phyloP scores from a whole-genome alignment of 2,797 vertebrate genomes.

The Oryzias dopingdopingensis region DNA sequence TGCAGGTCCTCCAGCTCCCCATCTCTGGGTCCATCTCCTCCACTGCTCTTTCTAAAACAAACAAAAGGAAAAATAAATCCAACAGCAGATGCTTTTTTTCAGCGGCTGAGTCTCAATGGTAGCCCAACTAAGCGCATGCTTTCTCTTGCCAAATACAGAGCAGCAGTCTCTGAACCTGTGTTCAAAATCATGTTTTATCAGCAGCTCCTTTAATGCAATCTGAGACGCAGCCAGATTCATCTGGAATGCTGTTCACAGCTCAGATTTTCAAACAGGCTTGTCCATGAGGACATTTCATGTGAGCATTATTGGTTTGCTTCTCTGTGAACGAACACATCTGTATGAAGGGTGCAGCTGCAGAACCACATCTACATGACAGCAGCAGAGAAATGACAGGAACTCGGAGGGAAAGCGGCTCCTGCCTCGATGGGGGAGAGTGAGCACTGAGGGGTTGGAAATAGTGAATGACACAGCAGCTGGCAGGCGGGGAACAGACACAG shows the following conservation, averaged over 20 bases:
- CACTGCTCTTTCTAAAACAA: constrained; percentile 84
- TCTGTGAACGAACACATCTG: background rate
- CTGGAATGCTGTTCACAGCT: background rate
- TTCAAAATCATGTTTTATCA: constrained; percentile 8
- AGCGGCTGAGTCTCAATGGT: background rate
- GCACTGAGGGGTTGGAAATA: constrained; percentile 26
- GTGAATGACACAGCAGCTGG: constrained; percentile 31
- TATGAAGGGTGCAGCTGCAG: constrained; percentile 2
- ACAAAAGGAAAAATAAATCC: constrained; percentile 6
- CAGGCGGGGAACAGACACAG: constrained; percentile 46
- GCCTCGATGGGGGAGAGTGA: constrained; percentile 26
- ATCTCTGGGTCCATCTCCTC: constrained; percentile 84
- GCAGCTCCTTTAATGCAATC: background rate
- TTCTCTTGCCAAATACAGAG: constrained; percentile 5
- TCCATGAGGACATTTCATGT: background rate
- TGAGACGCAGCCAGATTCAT: background rate
- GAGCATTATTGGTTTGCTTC: background rate
- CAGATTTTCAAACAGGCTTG: background rate
- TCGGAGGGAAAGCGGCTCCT: too few species aligned
- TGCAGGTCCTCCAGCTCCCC: constrained; percentile 88
- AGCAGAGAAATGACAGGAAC: constrained; percentile 19
- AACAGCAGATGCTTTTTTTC: background rate
- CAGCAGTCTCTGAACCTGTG: constrained; percentile 1
- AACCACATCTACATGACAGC: constrained; percentile 26
- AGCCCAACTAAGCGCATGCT: background rate